A percentile compares a stretch with the other conserved stretches of the same genome.
phyloP scores from a whole-genome alignment of 2,113 vertebrate species.

The Taxidea taxus region DNA sequence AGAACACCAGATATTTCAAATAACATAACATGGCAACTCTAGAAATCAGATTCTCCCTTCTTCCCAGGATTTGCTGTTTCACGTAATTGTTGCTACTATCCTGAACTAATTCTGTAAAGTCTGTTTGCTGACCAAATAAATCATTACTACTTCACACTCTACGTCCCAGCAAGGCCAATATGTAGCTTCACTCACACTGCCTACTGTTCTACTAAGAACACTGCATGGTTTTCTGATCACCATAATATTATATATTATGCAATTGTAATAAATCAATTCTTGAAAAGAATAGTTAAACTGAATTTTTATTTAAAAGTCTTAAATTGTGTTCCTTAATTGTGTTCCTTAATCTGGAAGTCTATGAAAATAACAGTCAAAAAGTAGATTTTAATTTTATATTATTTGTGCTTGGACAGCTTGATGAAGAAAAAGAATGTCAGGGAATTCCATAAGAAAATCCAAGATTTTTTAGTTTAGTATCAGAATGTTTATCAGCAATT shows the following conservation, averaged over 20 bases:
- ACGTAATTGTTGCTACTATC: not conserved
- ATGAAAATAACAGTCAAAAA: not conserved
- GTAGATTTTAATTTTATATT: not conserved
- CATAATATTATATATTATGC: not conserved
- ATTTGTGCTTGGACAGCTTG: not conserved
- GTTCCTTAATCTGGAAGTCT: not conserved
- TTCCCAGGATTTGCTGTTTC: not conserved
- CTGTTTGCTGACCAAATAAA: not conserved
- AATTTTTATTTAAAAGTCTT: constrained; percentile 5
- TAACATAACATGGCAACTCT: not conserved
- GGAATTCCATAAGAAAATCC: not conserved
- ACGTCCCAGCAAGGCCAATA: not conserved
- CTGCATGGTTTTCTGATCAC: not conserved
- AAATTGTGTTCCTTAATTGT: not conserved
- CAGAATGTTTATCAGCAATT: not conserved
- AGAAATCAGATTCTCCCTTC: not conserved
- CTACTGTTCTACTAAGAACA: not conserved
- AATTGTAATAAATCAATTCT: not conserved
- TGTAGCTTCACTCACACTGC: not conserved
- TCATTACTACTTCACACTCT: not conserved
- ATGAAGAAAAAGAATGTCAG: not conserved
- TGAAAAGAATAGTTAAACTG: not conserved
- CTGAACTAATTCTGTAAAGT: not conserved
- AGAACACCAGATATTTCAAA: not conserved
- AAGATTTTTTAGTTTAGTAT: not conserved